These are phyloP conservation scores for Pegoplata infirma DNA, from an alignment of 2,888 invertebrate genomes.

Conservation along the genomic window DNA sequence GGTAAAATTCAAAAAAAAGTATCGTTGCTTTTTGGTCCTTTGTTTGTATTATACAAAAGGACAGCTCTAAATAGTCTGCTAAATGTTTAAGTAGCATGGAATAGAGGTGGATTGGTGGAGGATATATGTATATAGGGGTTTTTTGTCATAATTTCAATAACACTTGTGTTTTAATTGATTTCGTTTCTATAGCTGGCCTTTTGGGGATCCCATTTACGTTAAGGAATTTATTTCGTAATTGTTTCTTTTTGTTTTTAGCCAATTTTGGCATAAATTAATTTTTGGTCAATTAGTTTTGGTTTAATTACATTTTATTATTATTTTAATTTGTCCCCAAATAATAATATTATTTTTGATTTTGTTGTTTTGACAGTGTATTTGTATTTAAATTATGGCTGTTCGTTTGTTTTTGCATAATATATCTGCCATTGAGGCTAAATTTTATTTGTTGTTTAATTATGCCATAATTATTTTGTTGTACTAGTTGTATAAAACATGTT, in stretches of 20 bases:
- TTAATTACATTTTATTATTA: conserved; percentile 55
- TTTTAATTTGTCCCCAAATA: conserved; percentile 59
- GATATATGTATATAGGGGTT: not conserved
- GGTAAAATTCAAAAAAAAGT: not conserved
- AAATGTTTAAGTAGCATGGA: conserved; percentile 1
- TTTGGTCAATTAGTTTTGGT: conserved; percentile 62
- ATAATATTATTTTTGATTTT: conserved; percentile 8
- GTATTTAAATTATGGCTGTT: not conserved
- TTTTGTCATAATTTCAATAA: conserved; percentile 25
- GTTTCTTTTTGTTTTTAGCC: not conserved
- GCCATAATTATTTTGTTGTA: conserved; percentile 41
- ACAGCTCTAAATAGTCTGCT: conserved; percentile 17
- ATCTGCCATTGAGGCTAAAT: conserved; percentile 33
- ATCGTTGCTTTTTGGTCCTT: conserved; percentile 4
- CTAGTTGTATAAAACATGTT: conserved; percentile 9
- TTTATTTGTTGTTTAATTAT: conserved; percentile 44
- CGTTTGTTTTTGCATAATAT: not conserved
- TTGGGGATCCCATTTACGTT: not conserved
- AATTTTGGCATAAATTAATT: conserved; percentile 56
- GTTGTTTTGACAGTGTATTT: not conserved
- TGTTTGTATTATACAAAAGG: not conserved
- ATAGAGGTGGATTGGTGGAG: not conserved
- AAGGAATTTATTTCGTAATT: not conserved
- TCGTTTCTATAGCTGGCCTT: not conserved
- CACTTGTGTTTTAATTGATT: conserved; percentile 56